Conservation (phyloP, 2,888 invertebrate genomes). For the Ectemnius cavifrons region DNA sequence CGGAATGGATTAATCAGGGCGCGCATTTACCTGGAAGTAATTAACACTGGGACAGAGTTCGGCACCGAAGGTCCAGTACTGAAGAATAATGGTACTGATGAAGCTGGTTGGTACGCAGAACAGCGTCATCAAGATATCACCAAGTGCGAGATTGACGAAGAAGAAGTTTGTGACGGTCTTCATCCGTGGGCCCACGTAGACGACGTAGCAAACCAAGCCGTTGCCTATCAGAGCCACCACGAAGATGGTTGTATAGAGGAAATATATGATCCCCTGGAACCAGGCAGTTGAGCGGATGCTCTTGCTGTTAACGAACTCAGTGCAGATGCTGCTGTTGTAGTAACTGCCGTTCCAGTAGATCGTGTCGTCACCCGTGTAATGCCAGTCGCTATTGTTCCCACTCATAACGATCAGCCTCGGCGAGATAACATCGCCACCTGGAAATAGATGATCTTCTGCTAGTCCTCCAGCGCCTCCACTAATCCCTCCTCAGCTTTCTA, state of each 20-base stretch:
- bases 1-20: not conserved
- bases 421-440: not conserved
- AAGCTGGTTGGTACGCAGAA: slow-evolving; percentile 96
- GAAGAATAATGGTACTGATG: slow-evolving; percentile 87
- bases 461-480: no score
- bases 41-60: slow-evolving; percentile 90
- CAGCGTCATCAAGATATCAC: slow-evolving; percentile 93
- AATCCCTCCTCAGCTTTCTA: no score
- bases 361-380: not conserved
- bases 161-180: slow-evolving; percentile 95
- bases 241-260: slow-evolving; percentile 86
- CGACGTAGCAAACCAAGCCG: slow-evolving; percentile 91
- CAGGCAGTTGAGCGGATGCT: slow-evolving; percentile 78
- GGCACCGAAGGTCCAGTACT: slow-evolving; percentile 93
- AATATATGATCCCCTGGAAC: slow-evolving; percentile 84
- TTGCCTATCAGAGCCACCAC: slow-evolving; percentile 86
- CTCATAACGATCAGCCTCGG: slow-evolving; percentile 2
- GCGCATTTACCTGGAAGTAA: slow-evolving; percentile 82
- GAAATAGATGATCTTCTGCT: not conserved
- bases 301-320: slow-evolving; percentile 36
- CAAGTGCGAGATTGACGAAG: slow-evolving; percentile 92
- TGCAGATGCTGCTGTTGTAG: slow-evolving; percentile 20
- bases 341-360: not conserved
- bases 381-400: slow-evolving; percentile 1
- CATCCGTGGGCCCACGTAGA: slow-evolving; percentile 90